Percentiles rank a stretch among this genome's conserved stretches.
Evolutionary conservation across 30 jellyfish, hydroid and myxozoan genomes (phyloP).

Genomic region (Chrysaora quinquecirrha): DNA sequence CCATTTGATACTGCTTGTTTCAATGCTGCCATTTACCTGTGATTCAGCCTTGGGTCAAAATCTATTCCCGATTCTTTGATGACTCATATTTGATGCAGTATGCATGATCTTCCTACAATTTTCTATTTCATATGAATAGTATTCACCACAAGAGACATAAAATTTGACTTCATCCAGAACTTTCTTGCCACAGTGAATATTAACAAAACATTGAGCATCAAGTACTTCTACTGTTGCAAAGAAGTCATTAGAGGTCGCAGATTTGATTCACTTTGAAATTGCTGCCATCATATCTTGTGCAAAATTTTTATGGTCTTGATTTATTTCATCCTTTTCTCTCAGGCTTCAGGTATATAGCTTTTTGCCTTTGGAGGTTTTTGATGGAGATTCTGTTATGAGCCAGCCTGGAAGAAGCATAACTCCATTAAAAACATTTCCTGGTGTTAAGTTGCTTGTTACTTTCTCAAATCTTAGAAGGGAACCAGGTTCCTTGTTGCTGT

Average conservation of each 20-base stretch:
- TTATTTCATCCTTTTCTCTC: conserved; percentile 23
- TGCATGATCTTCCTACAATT: not conserved
- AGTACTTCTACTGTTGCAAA: conserved; percentile 2
- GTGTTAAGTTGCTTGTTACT: not conserved
- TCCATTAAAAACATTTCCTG: conserved; percentile 2
- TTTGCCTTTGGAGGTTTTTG: not conserved
- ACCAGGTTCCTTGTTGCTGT: not conserved
- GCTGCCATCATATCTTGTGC: conserved; percentile 10
- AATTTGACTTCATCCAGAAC: not conserved
- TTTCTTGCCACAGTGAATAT: conserved; percentile 15
- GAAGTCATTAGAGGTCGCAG: conserved; percentile 24
- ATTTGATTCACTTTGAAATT: not conserved
- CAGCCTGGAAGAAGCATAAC: conserved; percentile 35
- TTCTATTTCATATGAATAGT: conserved; percentile 6
- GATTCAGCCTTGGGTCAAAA: conserved; percentile 14
- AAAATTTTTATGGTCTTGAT: conserved; percentile 5
- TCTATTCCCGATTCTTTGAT: conserved; percentile 15
- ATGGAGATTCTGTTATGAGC: conserved; percentile 17
- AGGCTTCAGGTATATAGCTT: conserved; percentile 12
- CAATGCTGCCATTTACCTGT: not conserved
- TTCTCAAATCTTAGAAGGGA: conserved; percentile 4
- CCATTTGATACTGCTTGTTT: conserved; percentile 19
- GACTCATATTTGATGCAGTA: not conserved
- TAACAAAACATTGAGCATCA: conserved; percentile 11
- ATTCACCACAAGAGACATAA: conserved; percentile 2